Conservation (phyloP, 2,113 vertebrate genomes). For the Equus przewalskii region DNA sequence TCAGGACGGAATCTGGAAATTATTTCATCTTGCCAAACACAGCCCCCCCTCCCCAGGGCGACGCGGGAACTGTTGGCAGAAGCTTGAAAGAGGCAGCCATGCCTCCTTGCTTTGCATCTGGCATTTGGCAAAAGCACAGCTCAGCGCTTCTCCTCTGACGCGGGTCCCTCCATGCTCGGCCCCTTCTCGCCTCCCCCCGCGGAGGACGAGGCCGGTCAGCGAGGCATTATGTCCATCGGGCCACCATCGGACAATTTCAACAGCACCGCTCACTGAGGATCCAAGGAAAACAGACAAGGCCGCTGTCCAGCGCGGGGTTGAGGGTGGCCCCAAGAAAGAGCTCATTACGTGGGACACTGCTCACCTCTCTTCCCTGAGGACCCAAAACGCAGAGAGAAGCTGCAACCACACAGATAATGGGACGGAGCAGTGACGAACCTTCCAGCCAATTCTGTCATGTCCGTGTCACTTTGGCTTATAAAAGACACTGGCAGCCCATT, state of each 20-base stretch:
- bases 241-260: neutral
- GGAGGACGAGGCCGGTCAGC: neutral
- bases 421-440: neutral
- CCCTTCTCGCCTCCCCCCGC: neutral
- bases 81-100: constrained; percentile 41
- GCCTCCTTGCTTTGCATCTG: constrained; percentile 59
- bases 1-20: constrained; percentile 47
- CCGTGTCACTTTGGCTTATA: neutral
- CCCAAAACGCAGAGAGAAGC: neutral
- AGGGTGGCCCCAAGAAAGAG: neutral
- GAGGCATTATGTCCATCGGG: neutral
- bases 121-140: constrained; percentile 37
- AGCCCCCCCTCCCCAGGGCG: constrained; percentile 35
- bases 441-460: neutral
- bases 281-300: constrained; percentile 4
- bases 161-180: neutral
- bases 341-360: neutral
- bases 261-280: neutral
- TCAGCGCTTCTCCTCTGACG: constrained; percentile 23
- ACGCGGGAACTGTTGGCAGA: constrained; percentile 54
- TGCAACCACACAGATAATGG: neutral
- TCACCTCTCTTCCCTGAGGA: neutral
- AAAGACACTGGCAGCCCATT: neutral
- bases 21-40: constrained; percentile 61
- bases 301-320: neutral